Evolutionary conservation across 2,113 vertebrate species (phyloP).

Genomic region (Okapia johnstoni): DNA sequence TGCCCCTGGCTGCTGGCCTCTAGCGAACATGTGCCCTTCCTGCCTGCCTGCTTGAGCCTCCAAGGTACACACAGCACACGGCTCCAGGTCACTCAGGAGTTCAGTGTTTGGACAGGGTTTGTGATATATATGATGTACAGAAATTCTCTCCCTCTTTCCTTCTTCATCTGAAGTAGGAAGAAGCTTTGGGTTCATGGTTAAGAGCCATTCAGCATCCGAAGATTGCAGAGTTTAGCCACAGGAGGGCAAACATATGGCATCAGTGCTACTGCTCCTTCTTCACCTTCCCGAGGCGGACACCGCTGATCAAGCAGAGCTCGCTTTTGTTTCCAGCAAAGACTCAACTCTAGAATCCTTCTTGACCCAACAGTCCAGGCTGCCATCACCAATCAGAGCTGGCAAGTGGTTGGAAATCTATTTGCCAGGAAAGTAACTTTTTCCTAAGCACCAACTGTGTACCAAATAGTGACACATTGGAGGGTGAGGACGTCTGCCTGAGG

Average conservation of each 20-base stretch:
- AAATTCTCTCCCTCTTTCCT: not conserved
- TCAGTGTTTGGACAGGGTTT: not conserved
- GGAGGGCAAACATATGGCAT: rapidly evolving
- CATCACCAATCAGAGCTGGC: not conserved
- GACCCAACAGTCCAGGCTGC: not conserved
- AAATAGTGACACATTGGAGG: rapidly evolving
- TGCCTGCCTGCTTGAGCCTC: not conserved
- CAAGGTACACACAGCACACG: rapidly evolving
- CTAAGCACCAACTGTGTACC: not conserved
- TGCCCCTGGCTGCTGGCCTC: no score
- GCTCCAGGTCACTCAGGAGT: not conserved
- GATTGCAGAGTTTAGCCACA: not conserved
- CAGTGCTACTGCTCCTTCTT: rapidly evolving
- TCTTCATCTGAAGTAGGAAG: not conserved
- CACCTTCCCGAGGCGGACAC: not conserved
- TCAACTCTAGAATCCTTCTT: not conserved
- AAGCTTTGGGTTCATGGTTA: not conserved
- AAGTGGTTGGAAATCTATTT: not conserved
- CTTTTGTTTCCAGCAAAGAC: not conserved
- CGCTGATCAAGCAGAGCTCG: not conserved
- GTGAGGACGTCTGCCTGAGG: not conserved
- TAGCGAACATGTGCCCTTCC: not conserved
- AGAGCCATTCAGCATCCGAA: not conserved
- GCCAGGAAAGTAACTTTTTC: not conserved
- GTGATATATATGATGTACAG: not conserved